A percentile compares a stretch with the other conserved stretches of the same genome.
Evolutionary conservation across 2,888 invertebrate species (phyloP).

Genomic region (Hoplodrina ambigua): DNA sequence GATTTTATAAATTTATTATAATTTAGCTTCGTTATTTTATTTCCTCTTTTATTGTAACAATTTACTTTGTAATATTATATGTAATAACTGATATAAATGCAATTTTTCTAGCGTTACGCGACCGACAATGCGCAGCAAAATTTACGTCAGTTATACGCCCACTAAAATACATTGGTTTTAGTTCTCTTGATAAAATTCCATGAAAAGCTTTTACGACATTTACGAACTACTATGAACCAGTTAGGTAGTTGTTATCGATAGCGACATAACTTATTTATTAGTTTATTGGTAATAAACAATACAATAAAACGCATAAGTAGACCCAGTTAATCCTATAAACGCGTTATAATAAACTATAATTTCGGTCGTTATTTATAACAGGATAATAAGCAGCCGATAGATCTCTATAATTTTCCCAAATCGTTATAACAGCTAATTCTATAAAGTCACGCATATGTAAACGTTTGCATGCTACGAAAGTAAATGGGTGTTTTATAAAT

Average conservation of each 20-base stretch:
- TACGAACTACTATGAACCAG: background rate
- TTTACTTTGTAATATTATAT: too few species aligned
- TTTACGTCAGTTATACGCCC: too few species aligned
- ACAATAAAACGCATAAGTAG: conserved; percentile 13
- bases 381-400: conserved; percentile 42
- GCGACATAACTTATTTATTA: conserved; percentile 3
- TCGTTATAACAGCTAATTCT: conserved; percentile 39
- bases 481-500: conserved; percentile 40
- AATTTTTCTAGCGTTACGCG: too few species aligned
- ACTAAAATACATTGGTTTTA: background rate
- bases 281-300: background rate
- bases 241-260: conserved; percentile 9
- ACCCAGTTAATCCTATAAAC: conserved; percentile 5
- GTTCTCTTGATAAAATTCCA: background rate
- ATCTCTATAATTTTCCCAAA: conserved; percentile 54
- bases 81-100: too few species aligned
- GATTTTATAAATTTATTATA: too few species aligned
- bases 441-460: conserved; percentile 52
- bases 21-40: too few species aligned
- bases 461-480: conserved; percentile 52
- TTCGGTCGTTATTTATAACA: conserved; percentile 26
- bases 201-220: conserved; percentile 3
- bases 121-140: too few species aligned
- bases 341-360: conserved; percentile 32
- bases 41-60: too few species aligned